phyloP scores from a whole-genome alignment of 1,140 invertebrate genomes.

The Lethocerus indicus region DNA sequence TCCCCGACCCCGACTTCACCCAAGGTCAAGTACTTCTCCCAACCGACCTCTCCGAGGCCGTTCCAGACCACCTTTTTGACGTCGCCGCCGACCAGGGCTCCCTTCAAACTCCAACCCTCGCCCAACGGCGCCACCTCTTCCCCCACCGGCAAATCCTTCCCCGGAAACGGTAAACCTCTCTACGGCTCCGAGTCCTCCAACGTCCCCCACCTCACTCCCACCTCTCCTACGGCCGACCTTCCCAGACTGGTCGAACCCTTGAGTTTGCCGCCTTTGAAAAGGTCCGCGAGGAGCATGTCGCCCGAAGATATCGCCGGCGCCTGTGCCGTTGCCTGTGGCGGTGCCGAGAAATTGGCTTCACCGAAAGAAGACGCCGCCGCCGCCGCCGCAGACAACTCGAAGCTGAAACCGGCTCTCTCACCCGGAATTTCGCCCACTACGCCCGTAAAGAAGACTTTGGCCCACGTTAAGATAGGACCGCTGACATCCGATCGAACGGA shows the following conservation, averaged over 20 bases:
- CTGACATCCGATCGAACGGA: too few species aligned
- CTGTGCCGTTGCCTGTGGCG: too few species aligned
- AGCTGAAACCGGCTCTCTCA: slow-evolving; percentile 13
- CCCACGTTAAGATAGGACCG: slow-evolving; percentile 5
- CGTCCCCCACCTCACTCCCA: slow-evolving; percentile 1
- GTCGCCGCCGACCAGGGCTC: slow-evolving; percentile 14
- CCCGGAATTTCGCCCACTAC: slow-evolving; percentile 15
- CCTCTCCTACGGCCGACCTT: not conserved
- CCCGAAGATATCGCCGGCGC: too few species aligned
- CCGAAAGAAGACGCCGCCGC: too few species aligned
- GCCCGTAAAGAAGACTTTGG: slow-evolving; percentile 1
- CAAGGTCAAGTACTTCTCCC: slow-evolving; percentile 34
- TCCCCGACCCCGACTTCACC: slow-evolving; percentile 37
- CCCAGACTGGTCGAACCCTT: not conserved
- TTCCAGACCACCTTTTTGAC: slow-evolving; percentile 15
- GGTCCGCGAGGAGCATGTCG: too few species aligned
- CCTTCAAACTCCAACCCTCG: slow-evolving; percentile 13
- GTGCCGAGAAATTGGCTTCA: too few species aligned
- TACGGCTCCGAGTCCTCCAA: too few species aligned
- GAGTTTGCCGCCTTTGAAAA: too few species aligned
- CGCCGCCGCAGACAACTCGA: too few species aligned
- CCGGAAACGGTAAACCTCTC: slow-evolving; percentile 25
- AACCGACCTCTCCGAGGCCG: slow-evolving; percentile 25
- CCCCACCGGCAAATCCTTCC: slow-evolving; percentile 36
- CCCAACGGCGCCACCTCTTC: slow-evolving; percentile 37